These are phyloP conservation scores for Lymantria monacha DNA, from an alignment of 2,888 invertebrate species.

Conservation along the genomic window DNA sequence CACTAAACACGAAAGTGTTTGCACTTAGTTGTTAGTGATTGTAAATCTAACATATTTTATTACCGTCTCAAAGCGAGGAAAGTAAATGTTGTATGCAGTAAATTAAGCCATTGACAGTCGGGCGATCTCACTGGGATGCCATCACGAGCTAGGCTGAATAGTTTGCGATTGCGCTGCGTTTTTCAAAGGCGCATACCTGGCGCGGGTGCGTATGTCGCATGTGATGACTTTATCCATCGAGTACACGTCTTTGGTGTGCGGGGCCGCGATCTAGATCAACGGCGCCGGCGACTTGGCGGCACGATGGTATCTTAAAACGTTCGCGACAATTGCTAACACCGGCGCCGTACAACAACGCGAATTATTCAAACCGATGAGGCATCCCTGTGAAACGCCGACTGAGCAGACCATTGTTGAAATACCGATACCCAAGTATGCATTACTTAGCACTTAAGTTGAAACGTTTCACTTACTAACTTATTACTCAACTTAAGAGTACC, in stretches of 20 bases:
- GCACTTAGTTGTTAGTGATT: slow-evolving; percentile 11
- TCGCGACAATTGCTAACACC: slow-evolving; percentile 78
- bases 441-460: slow-evolving; percentile 18
- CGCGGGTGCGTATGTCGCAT: slow-evolving; percentile 59
- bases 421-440: slow-evolving; percentile 28
- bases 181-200: slow-evolving; percentile 70
- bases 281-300: slow-evolving; percentile 60
- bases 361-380: slow-evolving; percentile 63
- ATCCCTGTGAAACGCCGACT: slow-evolving; percentile 44
- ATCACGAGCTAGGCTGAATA: slow-evolving; percentile 56
- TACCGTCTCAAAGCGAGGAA: slow-evolving; percentile 21
- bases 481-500: no score
- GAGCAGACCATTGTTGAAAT: slow-evolving; percentile 41
- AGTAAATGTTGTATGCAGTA: slow-evolving; percentile 30
- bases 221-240: slow-evolving; percentile 76
- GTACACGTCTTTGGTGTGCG: slow-evolving; percentile 68
- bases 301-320: slow-evolving; percentile 71
- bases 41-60: slow-evolving; percentile 34
- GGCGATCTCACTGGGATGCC: slow-evolving; percentile 65
- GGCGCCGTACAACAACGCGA: slow-evolving; percentile 65
- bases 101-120: slow-evolving; percentile 38
- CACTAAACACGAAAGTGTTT: not conserved
- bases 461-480: not conserved
- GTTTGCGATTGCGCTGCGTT: slow-evolving; percentile 49
- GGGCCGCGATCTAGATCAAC: slow-evolving; percentile 76